Percentiles rank a stretch among this genome's conserved stretches.
Evolutionary conservation across 2,113 vertebrate genomes (phyloP).

Genomic region (Elanus axillaris): DNA sequence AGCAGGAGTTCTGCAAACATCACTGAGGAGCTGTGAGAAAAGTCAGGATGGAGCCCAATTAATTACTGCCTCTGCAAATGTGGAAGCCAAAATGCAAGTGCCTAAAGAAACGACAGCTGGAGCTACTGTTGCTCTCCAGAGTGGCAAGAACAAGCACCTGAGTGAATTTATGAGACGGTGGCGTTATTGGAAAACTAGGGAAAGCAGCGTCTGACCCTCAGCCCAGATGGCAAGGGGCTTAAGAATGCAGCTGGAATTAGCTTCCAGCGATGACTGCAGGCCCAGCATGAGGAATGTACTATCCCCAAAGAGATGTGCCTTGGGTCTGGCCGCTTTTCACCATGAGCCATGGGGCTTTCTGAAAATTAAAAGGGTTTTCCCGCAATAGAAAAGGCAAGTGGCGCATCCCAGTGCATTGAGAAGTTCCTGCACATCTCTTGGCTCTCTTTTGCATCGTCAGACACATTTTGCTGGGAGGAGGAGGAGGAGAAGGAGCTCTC

Average conservation of each 20-base stretch:
- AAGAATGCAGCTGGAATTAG: background rate
- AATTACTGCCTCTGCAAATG: background rate
- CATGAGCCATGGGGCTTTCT: rapidly evolving
- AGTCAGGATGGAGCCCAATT: background rate
- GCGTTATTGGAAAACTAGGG: background rate
- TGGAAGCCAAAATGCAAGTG: background rate
- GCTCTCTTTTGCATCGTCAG: background rate
- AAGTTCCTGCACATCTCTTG: background rate
- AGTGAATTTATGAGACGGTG: background rate
- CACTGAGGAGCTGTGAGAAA: background rate
- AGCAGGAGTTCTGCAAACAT: background rate
- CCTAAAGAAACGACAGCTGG: background rate
- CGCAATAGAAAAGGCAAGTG: background rate
- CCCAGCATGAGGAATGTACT: background rate
- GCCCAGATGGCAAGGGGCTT: conserved; percentile 10
- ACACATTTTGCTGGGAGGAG: background rate
- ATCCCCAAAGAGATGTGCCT: background rate
- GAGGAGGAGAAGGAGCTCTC: background rate
- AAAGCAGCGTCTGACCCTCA: background rate
- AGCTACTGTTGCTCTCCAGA: background rate
- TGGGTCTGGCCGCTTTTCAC: background rate
- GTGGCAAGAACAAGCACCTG: background rate
- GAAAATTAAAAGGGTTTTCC: background rate
- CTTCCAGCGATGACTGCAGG: background rate
- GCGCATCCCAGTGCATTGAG: background rate